phyloP scores from a whole-genome alignment of 2,888 invertebrate species.

The Polymixis lichenea region DNA sequence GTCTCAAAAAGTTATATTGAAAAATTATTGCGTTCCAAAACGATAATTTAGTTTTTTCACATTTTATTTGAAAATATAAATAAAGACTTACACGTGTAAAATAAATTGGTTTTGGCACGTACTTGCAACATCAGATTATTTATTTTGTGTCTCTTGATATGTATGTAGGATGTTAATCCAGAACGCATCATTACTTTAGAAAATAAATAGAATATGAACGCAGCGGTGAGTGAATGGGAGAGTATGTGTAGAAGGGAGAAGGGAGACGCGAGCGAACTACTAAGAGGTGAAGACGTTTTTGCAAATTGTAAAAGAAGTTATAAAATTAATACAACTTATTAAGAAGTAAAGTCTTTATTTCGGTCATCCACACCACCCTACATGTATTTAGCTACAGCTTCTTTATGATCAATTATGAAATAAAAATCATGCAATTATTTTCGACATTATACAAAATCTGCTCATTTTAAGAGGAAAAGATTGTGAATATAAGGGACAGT shows the following conservation, averaged over 20 bases:
- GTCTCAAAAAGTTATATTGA: background rate
- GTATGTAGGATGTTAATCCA: too few species aligned
- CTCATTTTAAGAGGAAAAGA: slow-evolving; percentile 37
- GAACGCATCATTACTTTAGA: too few species aligned
- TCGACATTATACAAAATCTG: slow-evolving; percentile 25
- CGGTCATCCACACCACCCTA: too few species aligned
- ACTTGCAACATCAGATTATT: background rate
- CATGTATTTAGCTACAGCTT: too few species aligned
- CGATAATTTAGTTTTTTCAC: background rate
- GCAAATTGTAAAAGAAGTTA: too few species aligned
- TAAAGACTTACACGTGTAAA: background rate
- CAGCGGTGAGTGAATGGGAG: too few species aligned
- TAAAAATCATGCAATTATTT: background rate
- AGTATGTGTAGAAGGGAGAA: too few species aligned
- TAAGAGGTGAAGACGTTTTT: too few species aligned
- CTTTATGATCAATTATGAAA: background rate
- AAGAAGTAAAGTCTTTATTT: too few species aligned
- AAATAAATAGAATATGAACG: too few species aligned
- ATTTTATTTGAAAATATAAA: background rate
- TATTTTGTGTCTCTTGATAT: background rate
- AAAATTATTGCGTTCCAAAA: background rate
- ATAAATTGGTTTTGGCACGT: background rate
- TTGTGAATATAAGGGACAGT: slow-evolving; percentile 33
- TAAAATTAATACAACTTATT: too few species aligned
- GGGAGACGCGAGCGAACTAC: too few species aligned